Conservation (phyloP, 2,888 invertebrate species). For the Campoletis raptor region DNA sequence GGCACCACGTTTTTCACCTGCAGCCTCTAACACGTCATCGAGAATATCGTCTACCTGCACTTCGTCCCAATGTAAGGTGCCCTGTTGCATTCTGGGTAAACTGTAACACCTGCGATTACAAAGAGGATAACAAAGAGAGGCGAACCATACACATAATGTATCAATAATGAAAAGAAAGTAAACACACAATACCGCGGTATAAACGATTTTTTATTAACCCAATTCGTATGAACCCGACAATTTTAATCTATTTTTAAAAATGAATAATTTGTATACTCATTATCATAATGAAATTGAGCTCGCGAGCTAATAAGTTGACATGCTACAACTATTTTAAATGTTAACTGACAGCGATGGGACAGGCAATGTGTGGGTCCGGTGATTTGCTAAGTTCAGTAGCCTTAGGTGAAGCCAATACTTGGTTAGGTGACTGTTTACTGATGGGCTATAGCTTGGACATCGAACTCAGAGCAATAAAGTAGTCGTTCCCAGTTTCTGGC, state of each 20-base stretch:
- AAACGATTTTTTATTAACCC: neutral
- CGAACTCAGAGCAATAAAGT: too few relatives aligned
- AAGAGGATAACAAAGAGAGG: conserved; percentile 7
- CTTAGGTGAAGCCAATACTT: neutral
- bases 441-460: neutral
- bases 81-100: conserved; percentile 11
- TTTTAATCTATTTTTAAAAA: neutral
- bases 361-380: too few relatives aligned
- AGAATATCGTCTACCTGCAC: conserved; percentile 43
- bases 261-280: neutral
- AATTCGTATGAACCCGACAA: neutral
- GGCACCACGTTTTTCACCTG: conserved; percentile 52
- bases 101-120: conserved; percentile 45
- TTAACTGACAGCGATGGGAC: too few relatives aligned
- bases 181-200: neutral
- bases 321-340: neutral
- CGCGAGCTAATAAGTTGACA: neutral
- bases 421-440: neutral
- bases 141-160: neutral
- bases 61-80: conserved; percentile 19
- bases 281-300: too few relatives aligned
- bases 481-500: too few relatives aligned
- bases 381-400: neutral
- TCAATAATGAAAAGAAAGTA: neutral
- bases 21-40: conserved; percentile 36